Conservation (phyloP, 2,888 invertebrate species). For the Drosophila borborema region DNA sequence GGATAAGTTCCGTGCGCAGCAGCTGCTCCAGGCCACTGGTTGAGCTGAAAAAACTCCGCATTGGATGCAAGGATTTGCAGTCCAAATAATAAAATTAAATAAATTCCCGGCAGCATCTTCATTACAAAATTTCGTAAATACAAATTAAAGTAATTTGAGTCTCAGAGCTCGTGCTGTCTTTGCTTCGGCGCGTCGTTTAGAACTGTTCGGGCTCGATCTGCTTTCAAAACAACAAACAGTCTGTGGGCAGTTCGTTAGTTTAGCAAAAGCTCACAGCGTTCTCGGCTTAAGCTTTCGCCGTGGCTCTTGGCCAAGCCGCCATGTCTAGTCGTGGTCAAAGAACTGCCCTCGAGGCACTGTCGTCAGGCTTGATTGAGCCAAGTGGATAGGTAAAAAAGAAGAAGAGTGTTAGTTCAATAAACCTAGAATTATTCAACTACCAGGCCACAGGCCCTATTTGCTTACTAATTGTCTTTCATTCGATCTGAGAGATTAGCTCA, state of each 20-base stretch:
- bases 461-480: slow-evolving; percentile 4
- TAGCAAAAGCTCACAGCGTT: slow-evolving; percentile 51
- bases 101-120: slow-evolving; percentile 12
- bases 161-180: slow-evolving; percentile 37
- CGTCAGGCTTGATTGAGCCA: slow-evolving; percentile 36
- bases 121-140: slow-evolving; percentile 9
- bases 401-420: slow-evolving; percentile 46
- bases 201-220: slow-evolving; percentile 54
- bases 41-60: slow-evolving; percentile 81
- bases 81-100: slow-evolving; percentile 10
- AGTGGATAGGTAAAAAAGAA: background rate
- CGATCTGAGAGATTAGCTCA: background rate
- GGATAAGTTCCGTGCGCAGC: slow-evolving; percentile 73
- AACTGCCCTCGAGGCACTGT: slow-evolving; percentile 48
- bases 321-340: slow-evolving; percentile 35
- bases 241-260: slow-evolving; percentile 24
- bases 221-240: slow-evolving; percentile 17
- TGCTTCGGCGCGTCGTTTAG: slow-evolving; percentile 53
- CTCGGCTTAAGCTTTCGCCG: slow-evolving; percentile 39
- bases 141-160: slow-evolving; percentile 2
- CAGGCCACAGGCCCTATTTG: background rate
- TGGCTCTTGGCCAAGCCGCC: slow-evolving; percentile 28
- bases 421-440: slow-evolving; percentile 21
- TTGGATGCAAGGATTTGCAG: slow-evolving; percentile 33
- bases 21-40: slow-evolving; percentile 77